phyloP scores from a whole-genome alignment of 2,888 invertebrate genomes.

The Pyrrhosoma nymphula region DNA sequence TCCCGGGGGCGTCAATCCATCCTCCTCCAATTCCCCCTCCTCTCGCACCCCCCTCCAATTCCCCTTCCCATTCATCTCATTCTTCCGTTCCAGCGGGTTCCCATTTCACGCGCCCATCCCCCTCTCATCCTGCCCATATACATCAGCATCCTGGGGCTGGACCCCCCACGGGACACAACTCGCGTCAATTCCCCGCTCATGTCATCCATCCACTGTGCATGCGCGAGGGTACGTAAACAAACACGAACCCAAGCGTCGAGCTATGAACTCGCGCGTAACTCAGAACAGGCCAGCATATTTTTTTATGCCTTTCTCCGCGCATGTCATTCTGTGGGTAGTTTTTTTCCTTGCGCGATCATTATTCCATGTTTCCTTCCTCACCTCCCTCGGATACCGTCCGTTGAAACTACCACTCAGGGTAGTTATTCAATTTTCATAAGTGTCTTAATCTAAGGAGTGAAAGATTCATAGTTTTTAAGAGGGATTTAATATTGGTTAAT shows the following conservation, averaged over 20 bases:
- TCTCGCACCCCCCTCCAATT: neutral
- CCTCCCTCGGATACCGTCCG: no score
- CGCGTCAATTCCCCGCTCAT: neutral
- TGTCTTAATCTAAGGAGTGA: no score
- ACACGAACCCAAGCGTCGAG: neutral
- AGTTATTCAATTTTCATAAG: no score
- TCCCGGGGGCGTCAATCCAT: neutral
- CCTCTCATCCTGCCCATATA: neutral
- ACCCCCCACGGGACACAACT: neutral
- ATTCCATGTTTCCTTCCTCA: no score
- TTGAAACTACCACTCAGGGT: no score
- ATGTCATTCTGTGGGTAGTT: no score
- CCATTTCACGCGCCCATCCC: neutral
- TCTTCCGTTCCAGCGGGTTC: neutral
- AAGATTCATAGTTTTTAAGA: no score
- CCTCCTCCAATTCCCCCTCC: neutral
- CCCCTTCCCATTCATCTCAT: neutral
- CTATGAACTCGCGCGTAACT: neutral
- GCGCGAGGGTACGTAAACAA: neutral
- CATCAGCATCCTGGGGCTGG: neutral
- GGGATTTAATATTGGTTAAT: no score
- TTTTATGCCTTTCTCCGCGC: neutral
- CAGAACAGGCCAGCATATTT: neutral
- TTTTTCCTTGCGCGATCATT: no score
- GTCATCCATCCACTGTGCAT: neutral